A percentile compares a stretch with the other conserved stretches of the same genome.
phyloP scores from a whole-genome alignment of 2,888 invertebrate genomes.

The Macroteleia sp. region DNA sequence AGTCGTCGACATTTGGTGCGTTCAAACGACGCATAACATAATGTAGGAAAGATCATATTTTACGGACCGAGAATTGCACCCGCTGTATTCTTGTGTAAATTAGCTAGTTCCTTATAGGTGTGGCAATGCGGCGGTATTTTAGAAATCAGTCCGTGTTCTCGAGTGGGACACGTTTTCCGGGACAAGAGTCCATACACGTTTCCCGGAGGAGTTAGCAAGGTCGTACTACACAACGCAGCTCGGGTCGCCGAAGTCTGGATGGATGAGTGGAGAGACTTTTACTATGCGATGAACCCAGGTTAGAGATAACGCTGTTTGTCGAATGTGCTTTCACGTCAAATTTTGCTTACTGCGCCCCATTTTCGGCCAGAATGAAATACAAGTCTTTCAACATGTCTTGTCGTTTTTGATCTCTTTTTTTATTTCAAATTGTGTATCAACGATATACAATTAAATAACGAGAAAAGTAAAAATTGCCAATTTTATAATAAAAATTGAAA shows the following conservation, averaged over 20 bases:
- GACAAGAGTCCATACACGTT: conserved; percentile 99
- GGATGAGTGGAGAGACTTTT: conserved; percentile 99
- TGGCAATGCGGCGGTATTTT: conserved; percentile 98
- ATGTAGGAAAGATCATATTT: conserved; percentile 53
- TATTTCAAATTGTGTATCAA: neutral
- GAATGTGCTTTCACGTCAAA: conserved; percentile 59
- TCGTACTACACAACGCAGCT: conserved; percentile 99
- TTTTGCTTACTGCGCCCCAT: conserved; percentile 54
- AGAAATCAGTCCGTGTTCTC: conserved; percentile 97
- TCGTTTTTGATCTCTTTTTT: neutral
- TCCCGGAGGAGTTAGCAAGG: conserved; percentile 98
- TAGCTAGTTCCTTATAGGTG: conserved; percentile 87
- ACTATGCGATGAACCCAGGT: conserved; percentile 99
- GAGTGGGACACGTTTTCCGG: conserved; percentile 98
- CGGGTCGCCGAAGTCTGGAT: conserved; percentile 99
- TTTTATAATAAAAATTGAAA: neutral
- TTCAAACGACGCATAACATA: too few species aligned
- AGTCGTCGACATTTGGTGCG: too few species aligned
- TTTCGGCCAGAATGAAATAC: conserved; percentile 37
- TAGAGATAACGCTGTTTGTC: conserved; percentile 80
- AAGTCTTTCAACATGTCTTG: conserved; percentile 13
- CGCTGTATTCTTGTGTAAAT: conserved; percentile 59
- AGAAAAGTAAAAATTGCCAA: neutral
- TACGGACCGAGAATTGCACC: conserved; percentile 40
- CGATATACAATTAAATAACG: too few species aligned